Evolutionary conservation across 2,888 invertebrate species (phyloP), one percentile per base, ranked within the genome.

Genomic region (Chrysotoxum bicinctum): DNA sequence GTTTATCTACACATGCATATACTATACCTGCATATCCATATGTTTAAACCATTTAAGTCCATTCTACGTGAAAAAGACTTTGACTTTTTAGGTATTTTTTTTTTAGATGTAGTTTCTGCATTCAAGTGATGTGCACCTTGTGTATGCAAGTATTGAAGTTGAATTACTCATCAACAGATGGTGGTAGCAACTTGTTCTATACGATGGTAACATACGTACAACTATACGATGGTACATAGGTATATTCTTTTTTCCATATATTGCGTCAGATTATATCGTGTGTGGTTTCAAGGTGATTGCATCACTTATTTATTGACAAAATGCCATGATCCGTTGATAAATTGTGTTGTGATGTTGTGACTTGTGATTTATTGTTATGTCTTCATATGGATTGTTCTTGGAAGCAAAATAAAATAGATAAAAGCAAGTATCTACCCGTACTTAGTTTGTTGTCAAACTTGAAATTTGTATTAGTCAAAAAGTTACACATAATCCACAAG

Each of bases 251-350:
- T 30, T 45, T 3, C 14, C 37, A 26, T 26, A 8, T 16, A 19
- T 64, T 72, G 72, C 50, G 50, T 60, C 50, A 14, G 35, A 54
- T 35, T 40, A 14, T 54, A 66, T 66, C 66, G 66, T 66, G 66
- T 75, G 64, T 66, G 45, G 66, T 35, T 75, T 56, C 56, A 75
- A 56, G 64, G 66, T 43, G 52, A 23, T 74, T 64, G 30, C 74
- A 40, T 40, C 45, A 75, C 35, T 66, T 75, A 66, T 54, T 45
- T 75, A 16, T 52, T 16, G 54, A 45, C 43, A 75, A 56, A 66
- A 66, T 64, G 30, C 45, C 8, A 45, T 64, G 64, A 64, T 7
- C 45, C 30, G 45, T 3, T 19, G 12, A 45, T 45, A 43, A 62
- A 2, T 12, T 21, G 19, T 35, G 37, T 37, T 56, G 5, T n/a